Conservation (phyloP, 1,140 invertebrate species). For the Drosophila tropicalis region DNA sequence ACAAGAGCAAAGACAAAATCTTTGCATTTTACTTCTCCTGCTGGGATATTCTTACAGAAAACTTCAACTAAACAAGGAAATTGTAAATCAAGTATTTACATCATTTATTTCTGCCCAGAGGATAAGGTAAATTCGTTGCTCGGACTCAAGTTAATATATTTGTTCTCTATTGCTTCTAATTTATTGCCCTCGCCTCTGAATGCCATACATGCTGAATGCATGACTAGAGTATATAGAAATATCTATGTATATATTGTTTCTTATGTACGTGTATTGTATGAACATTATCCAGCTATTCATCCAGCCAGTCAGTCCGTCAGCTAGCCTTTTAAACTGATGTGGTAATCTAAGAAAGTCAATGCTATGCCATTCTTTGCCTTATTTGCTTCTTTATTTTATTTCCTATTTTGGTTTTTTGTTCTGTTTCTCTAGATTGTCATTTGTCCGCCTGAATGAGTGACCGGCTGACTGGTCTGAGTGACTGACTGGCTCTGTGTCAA, state of each 20-base stretch:
- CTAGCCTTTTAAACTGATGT: conserved; percentile 18
- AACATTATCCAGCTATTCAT: conserved; percentile 4
- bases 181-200: conserved; percentile 15
- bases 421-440: conserved; percentile 11
- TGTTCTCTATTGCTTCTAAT: background rate
- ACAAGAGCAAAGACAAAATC: too few species aligned
- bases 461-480: background rate
- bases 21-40: too few species aligned
- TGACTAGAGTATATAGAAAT: background rate
- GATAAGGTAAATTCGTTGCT: background rate
- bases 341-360: conserved; percentile 21
- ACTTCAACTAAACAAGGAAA: too few species aligned
- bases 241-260: background rate
- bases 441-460: conserved; percentile 8
- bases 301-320: background rate
- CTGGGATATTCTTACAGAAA: too few species aligned
- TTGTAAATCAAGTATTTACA: too few species aligned
- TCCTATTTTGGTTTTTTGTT: background rate
- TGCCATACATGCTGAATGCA: background rate
- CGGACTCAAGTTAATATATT: background rate
- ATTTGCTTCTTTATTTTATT: conserved; percentile 15
- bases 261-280: background rate
- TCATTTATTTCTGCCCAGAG: background rate
- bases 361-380: conserved; percentile 16
- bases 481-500: conserved; percentile 10